Base-by-base conservation (phyloP, 1,140 invertebrate species). In the Macrostomum lignano region DNA sequence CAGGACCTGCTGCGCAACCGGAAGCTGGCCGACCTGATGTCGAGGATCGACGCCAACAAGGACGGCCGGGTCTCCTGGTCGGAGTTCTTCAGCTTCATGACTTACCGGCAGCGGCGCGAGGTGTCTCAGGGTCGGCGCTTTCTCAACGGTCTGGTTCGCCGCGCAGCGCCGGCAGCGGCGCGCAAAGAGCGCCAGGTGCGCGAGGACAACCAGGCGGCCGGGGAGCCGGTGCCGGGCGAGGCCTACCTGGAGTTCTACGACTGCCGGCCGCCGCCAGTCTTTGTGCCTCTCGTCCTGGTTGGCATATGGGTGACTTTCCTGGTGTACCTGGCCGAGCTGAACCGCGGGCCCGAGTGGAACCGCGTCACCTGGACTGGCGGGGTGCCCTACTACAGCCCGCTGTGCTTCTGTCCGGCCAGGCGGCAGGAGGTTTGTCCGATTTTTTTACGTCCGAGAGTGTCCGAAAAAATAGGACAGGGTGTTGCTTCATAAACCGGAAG, bases 331-430 rank as follows among this genome's bases (percentile, higher is more conserved):
- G n/a, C n/a, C n/a, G n/a, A n/a, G n/a, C n/a, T n/a, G n/a, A n/a
- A n/a, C n/a, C n/a, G n/a, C n/a, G n/a, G n/a, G n/a, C n/a, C n/a
- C n/a, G n/a, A n/a, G n/a, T n/a, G n/a, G n/a, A n/a, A n/a, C n/a
- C n/a, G n/a, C n/a, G n/a, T n/a, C n/a, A n/a, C n/a, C n/a, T n/a
- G n/a, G n/a, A n/a, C 38, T 37, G 21, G 19, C 23, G 31, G 31
- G n/a, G 17, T 42, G 14, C 33, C 31, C 17, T 25, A 14, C 17
- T 14, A 20, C 9, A 36, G 24, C 31, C 23, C 34, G 17, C 21
- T 36, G 17, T 81, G 88, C 37, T 91, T 84, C 61, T 66, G 76
- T 38, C 77, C 79, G 11, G 78, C 88, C 61, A 72, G 76, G 51
- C 65, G 78, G 21, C 63, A 69, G 24, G 76, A 91, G 58, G 63